A percentile compares a stretch with the other conserved stretches of the same genome.
These are phyloP conservation scores for Peromyscus leucopus DNA, from an alignment of 2,113 vertebrate species.

Conservation along the genomic window DNA sequence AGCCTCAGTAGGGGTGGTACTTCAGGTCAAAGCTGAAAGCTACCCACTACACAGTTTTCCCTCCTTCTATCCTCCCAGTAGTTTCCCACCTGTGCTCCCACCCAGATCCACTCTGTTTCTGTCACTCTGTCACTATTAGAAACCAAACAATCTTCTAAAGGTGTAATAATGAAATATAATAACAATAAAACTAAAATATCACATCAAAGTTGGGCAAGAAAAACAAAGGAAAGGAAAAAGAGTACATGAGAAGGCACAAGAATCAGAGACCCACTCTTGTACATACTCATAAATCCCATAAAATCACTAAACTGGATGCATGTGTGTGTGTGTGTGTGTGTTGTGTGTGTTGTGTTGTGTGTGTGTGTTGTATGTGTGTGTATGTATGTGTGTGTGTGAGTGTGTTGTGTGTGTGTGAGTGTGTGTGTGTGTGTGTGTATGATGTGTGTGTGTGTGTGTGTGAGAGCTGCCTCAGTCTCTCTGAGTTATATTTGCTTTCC, in stretches of 20 bases:
- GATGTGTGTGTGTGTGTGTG: no score
- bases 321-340: no score
- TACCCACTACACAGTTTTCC: no score
- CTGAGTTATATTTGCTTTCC: background rate
- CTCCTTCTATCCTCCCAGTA: background rate
- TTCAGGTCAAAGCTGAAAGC: no score
- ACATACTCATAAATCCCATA: no score
- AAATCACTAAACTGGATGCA: no score
- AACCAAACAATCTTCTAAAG: background rate
- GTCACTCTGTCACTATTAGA: background rate
- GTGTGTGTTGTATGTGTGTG: no score
- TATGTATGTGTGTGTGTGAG: no score
- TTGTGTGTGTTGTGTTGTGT: no score
- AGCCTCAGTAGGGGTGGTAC: no score
- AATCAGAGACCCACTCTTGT: no score
- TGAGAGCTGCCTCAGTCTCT: background rate
- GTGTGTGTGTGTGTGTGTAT: no score
- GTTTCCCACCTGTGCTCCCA: background rate
- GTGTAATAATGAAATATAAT: background rate
- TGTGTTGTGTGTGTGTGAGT: background rate
- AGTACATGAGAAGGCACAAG: background rate
- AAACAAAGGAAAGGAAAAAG: background rate
- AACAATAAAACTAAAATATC: background rate
- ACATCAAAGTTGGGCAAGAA: background rate
- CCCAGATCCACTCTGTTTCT: background rate